Percentiles rank a stretch among this genome's conserved stretches.
phyloP scores from a whole-genome alignment of 2,888 invertebrate species.

The Scaptomyza reducta region DNA sequence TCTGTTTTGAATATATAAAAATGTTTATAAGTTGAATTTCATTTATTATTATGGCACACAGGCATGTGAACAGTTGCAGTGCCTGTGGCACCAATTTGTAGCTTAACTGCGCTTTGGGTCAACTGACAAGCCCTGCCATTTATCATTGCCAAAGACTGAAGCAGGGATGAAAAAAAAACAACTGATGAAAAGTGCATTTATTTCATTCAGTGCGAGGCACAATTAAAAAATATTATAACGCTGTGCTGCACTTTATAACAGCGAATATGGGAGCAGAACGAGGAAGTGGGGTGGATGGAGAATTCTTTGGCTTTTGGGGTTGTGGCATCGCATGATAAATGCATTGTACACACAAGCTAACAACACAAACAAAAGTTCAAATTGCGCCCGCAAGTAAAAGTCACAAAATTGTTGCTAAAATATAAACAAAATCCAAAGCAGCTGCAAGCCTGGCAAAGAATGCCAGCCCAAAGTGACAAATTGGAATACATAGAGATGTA shows the following conservation, averaged over 20 bases:
- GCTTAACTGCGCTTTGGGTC: conserved; percentile 4
- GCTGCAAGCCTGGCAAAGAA: conserved; percentile 43
- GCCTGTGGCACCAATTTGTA: conserved; percentile 18
- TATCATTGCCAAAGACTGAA: conserved; percentile 13
- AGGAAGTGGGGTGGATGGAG: not conserved
- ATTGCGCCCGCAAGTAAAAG: conserved; percentile 49
- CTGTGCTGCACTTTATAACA: conserved; percentile 7
- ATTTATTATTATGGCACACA: conserved; percentile 6
- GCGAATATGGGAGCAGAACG: not conserved
- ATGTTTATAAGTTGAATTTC: conserved; percentile 3
- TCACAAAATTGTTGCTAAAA: conserved; percentile 63
- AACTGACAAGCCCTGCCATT: conserved; percentile 16
- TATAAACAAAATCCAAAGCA: conserved; percentile 59
- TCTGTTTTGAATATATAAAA: too few relatives aligned
- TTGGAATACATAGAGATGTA: conserved; percentile 57
- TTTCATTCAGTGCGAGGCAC: conserved; percentile 38
- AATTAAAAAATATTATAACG: conserved; percentile 55
- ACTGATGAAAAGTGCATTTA: conserved; percentile 16
- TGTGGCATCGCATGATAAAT: conserved; percentile 21
- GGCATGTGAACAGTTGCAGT: conserved; percentile 1
- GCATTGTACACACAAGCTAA: conserved; percentile 16
- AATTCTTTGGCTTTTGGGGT: conserved; percentile 7
- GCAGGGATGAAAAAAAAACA: not conserved
- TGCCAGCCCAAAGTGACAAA: conserved; percentile 64
- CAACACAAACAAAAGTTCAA: conserved; percentile 45